Evolutionary conservation across 1,140 invertebrate species (phyloP).

Genomic region (Aphelenchoides fujianensis): DNA sequence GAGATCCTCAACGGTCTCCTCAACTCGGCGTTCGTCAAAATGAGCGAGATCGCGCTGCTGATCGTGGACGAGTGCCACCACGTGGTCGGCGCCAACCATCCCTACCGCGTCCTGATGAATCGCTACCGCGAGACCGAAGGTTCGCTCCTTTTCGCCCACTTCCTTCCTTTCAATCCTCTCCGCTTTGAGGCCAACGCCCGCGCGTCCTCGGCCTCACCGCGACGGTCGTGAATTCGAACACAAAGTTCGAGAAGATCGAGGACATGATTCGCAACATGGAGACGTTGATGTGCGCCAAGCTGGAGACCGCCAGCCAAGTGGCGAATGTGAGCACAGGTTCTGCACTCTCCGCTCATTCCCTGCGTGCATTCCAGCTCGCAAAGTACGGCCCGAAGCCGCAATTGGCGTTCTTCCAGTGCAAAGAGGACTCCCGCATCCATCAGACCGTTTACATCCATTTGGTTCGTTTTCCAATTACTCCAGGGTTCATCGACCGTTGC

Average conservation of each 20-base stretch:
- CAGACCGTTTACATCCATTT: constrained; percentile 21
- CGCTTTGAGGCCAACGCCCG: constrained; percentile 47
- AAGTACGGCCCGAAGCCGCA: constrained; percentile 57
- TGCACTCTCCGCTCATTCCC: too few relatives aligned
- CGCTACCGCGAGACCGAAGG: constrained; percentile 35
- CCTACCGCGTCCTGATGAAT: constrained; percentile 64
- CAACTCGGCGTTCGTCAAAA: constrained; percentile 65
- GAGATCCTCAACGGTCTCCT: constrained; percentile 78
- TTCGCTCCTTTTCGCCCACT: too few relatives aligned
- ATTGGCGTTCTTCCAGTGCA: constrained; percentile 27
- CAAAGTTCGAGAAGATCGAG: constrained; percentile 35
- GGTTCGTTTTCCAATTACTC: too few relatives aligned
- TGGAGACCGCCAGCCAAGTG: constrained; percentile 52
- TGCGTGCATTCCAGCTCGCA: too few relatives aligned
- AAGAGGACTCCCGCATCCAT: constrained; percentile 23
- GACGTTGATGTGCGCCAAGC: constrained; percentile 34
- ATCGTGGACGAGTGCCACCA: constrained; percentile 67
- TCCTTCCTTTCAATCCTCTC: too few relatives aligned
- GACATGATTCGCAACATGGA: constrained; percentile 46
- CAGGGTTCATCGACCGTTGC: too few relatives aligned
- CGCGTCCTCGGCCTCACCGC: constrained; percentile 65
- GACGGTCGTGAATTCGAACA: constrained; percentile 62
- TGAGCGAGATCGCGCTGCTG: constrained; percentile 62
- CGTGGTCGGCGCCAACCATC: constrained; percentile 61
- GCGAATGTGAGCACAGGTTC: constrained; percentile 28